Evolutionary conservation across 2,113 vertebrate species (phyloP).

Genomic region (Fregetta grallaria): DNA sequence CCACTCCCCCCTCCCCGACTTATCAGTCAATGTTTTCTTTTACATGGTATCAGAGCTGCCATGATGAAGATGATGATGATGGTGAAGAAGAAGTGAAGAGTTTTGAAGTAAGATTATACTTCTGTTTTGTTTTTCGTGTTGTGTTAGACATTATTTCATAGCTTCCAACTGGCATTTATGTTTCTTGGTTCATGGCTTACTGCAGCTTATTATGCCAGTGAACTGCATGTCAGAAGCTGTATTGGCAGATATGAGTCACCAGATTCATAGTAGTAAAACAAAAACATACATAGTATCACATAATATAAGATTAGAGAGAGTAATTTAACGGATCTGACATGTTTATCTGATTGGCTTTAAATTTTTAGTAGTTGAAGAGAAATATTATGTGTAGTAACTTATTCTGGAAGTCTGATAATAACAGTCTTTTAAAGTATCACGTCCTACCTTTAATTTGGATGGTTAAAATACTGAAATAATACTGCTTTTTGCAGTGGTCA

Average conservation of each 20-base stretch:
- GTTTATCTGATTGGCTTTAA: background rate
- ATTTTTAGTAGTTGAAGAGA: background rate
- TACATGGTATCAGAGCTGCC: conserved; percentile 83
- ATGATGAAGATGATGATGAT: conserved; percentile 94
- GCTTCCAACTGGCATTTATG: conserved; percentile 69
- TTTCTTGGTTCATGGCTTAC: conserved; percentile 77
- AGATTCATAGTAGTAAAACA: conserved; percentile 19
- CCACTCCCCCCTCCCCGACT: background rate
- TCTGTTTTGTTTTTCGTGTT: background rate
- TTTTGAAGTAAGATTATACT: conserved; percentile 88
- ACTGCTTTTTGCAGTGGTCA: background rate
- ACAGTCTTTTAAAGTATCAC: background rate
- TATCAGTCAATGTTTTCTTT: background rate
- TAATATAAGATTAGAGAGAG: background rate
- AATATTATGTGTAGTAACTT: background rate
- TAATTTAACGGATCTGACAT: background rate
- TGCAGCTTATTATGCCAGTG: conserved; percentile 66
- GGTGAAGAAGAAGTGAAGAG: conserved; percentile 93
- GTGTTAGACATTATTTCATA: conserved; percentile 69
- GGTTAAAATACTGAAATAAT: background rate
- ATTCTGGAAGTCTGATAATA: background rate
- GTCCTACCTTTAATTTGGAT: background rate
- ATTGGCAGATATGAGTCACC: conserved; percentile 32
- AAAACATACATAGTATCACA: background rate
- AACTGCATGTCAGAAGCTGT: conserved; percentile 70